Evolutionary conservation across 2,888 invertebrate genomes (phyloP).

Genomic region (Conomelus anceps): DNA sequence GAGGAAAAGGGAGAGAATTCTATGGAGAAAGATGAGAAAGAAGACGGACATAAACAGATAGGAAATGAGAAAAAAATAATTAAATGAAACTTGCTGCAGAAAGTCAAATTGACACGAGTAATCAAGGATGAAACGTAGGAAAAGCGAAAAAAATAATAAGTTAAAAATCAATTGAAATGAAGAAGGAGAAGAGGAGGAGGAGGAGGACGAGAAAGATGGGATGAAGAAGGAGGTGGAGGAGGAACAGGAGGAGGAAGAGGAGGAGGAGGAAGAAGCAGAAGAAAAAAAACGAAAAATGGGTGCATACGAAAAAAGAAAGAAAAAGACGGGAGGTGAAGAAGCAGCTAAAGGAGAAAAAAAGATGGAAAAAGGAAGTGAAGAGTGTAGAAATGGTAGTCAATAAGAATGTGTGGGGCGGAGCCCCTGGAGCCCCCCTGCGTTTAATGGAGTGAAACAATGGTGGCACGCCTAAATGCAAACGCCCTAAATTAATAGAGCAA

Average conservation of each 20-base stretch:
- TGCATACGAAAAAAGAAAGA: no score
- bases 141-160: background rate
- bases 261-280: background rate
- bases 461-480: background rate
- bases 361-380: background rate
- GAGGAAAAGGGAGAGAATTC: no score
- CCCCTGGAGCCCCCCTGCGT: background rate
- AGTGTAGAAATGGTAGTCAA: background rate
- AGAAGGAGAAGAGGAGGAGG: background rate
- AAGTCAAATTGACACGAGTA: no score
- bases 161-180: background rate
- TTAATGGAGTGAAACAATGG: background rate
- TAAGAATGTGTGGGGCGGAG: background rate
- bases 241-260: background rate
- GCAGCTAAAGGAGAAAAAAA: background rate
- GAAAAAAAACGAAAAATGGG: background rate
- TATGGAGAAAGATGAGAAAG: no score
- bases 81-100: no score
- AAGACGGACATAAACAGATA: no score
- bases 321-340: background rate
- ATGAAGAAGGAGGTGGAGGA: background rate
- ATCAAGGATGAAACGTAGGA: no score
- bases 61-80: no score
- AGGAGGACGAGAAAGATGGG: background rate
- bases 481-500: slow-evolving; percentile 6